A percentile compares a stretch with the other conserved stretches of the same genome.
phyloP scores from a whole-genome alignment of 2,797 vertebrate species.

The Oryzias dopingdopingensis region DNA sequence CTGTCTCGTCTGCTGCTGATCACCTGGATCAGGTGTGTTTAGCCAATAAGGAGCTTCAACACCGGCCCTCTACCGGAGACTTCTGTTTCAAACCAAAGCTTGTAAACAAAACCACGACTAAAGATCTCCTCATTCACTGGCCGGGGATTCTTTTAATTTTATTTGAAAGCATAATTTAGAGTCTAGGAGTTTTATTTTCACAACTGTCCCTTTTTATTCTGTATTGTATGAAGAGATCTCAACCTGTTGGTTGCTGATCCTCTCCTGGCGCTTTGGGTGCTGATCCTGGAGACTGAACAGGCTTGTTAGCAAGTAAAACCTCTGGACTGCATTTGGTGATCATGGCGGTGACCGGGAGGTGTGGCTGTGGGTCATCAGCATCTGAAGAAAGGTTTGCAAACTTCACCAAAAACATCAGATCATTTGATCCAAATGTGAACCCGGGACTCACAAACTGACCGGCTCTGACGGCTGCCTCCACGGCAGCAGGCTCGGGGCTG shows the following conservation, averaged over 20 bases:
- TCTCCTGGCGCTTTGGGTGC: slow-evolving; percentile 22
- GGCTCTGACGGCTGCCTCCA: slow-evolving; percentile 9
- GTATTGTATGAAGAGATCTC: background rate
- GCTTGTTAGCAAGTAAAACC: slow-evolving; percentile 11
- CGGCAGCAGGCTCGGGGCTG: slow-evolving; percentile 17
- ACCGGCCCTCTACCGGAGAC: too few species aligned
- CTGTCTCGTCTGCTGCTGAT: too few species aligned
- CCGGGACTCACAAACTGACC: slow-evolving; percentile 27
- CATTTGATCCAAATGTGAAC: too few species aligned
- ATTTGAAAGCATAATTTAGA: background rate
- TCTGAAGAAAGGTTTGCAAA: slow-evolving; percentile 22
- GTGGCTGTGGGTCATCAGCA: slow-evolving; percentile 32
- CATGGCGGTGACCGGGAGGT: slow-evolving; percentile 57
- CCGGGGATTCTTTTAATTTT: too few species aligned
- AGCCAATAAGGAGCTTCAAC: too few species aligned
- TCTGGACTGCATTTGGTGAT: slow-evolving; percentile 45
- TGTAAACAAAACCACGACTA: too few species aligned
- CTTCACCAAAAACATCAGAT: too few species aligned
- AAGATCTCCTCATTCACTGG: too few species aligned
- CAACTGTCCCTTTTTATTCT: background rate
- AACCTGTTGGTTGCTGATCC: slow-evolving; percentile 30
- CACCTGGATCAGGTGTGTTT: too few species aligned
- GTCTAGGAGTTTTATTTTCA: too few species aligned
- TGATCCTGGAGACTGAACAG: slow-evolving; percentile 18
- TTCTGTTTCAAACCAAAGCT: too few species aligned